Evolutionary conservation across 2,113 vertebrate species (phyloP).

Genomic region (Burhinus oedicnemus): DNA sequence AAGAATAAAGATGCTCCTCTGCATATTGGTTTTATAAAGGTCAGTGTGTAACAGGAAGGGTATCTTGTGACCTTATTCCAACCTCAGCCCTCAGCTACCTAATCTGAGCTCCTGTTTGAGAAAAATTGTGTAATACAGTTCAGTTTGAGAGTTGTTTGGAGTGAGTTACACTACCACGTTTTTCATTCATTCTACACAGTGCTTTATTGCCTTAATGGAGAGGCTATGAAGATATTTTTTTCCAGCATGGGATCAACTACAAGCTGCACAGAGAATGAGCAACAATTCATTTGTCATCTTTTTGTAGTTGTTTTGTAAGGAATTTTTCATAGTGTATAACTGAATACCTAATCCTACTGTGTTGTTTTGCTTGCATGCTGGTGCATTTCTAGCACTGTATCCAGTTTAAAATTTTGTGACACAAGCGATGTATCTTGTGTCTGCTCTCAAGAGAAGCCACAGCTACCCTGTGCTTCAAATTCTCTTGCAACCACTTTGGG

Average conservation of each 20-base stretch:
- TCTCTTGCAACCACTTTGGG: not conserved
- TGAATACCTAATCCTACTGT: not conserved
- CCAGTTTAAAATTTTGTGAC: not conserved
- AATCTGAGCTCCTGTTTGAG: not conserved
- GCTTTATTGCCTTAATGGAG: not conserved
- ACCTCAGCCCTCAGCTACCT: not conserved
- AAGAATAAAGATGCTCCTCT: not conserved
- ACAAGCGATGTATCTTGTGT: rapidly evolving
- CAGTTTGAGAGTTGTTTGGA: not conserved
- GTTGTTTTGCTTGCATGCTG: not conserved
- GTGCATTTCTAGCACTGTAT: not conserved
- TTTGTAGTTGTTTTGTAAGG: not conserved
- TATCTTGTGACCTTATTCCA: not conserved
- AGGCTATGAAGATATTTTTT: not conserved
- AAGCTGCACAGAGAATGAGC: not conserved
- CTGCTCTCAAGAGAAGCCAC: not conserved
- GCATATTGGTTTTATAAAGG: not conserved
- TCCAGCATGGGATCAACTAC: not conserved
- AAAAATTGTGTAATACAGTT: not conserved
- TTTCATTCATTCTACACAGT: not conserved
- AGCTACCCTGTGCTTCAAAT: not conserved
- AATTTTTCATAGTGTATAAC: not conserved
- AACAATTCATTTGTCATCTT: not conserved
- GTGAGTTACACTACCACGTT: not conserved
- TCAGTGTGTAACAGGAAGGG: not conserved